Base-by-base conservation (phyloP, 2,113 vertebrate genomes). In the Trichechus manatus region DNA sequence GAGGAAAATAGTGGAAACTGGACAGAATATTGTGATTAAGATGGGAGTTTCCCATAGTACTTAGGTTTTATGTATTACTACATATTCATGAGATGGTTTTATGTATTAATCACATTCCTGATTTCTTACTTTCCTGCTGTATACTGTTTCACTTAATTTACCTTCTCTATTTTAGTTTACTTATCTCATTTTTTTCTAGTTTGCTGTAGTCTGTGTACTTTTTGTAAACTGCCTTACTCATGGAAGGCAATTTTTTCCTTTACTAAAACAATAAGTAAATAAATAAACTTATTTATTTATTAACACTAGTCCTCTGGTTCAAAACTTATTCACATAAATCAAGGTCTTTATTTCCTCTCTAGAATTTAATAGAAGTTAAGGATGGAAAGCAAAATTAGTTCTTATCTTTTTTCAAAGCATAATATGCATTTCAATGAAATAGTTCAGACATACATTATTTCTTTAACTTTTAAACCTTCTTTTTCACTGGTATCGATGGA, bases 401-500 rank as follows among this genome's bases (percentile, higher is more conserved):
- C 13, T 33, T 59, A 59, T 64, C 17, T 88, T 91, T n/a, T 56
- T 91, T 59, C 87, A 36, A 80, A 84, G 66, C 29, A 42, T 61
- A 77, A 39, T 25, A 29, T 39, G 6, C 68, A 63, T 91, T 83
- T 53, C 56, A 9, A 11, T 89, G 47, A 89, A 89, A 68, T 13
- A 27, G 17, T 72, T 64, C 50, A 61, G 64, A 59, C 3, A 29
- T 53, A 44, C 5, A 94, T 7, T 85, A 44, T 27, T 72, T 2
- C 22, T 97, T 95, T 96, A 92, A 42, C 82, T 68, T 72, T 89
- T 86, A 70, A 85, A 70, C 17, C 8, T 25, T 66, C 4, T 39
- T 94, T 31, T 63, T 84, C 36, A 75, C 27, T 36, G 94, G 92
- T 9, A 50, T 23, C 59, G 29, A 77, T 91, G 19, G 23, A 81